phyloP scores from a whole-genome alignment of 2,113 vertebrate genomes.

The Ochotona princeps region DNA sequence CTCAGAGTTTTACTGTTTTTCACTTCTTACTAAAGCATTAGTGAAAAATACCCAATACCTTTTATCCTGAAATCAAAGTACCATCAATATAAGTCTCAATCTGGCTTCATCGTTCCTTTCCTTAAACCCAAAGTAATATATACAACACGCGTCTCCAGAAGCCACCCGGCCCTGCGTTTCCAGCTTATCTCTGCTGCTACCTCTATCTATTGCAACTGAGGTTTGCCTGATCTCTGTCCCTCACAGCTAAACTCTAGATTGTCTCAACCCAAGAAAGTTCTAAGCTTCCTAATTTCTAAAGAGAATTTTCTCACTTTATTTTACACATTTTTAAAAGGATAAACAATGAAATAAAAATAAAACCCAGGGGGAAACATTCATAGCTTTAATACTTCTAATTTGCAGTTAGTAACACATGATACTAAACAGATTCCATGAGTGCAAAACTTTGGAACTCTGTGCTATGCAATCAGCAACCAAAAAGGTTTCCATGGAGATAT shows the following conservation, averaged over 20 bases:
- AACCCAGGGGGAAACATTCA: neutral
- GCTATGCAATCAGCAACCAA: neutral
- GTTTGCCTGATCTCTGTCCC: neutral
- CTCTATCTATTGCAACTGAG: neutral
- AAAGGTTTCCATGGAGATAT: neutral
- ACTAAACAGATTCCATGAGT: neutral
- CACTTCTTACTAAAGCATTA: neutral
- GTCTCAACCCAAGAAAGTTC: neutral
- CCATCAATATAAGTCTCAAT: neutral
- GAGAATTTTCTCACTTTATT: neutral
- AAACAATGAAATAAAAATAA: slow-evolving; percentile 7
- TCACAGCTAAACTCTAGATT: neutral
- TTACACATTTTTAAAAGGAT: neutral
- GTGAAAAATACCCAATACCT: neutral
- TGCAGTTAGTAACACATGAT: neutral
- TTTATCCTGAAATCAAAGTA: slow-evolving; percentile 26
- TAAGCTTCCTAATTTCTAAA: neutral
- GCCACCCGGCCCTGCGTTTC: neutral
- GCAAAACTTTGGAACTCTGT: neutral
- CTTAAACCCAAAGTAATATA: neutral
- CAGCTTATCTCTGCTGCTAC: neutral
- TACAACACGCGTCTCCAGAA: neutral
- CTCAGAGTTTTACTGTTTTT: neutral
- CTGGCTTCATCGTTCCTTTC: neutral
- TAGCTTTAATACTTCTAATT: neutral